Evolutionary conservation across 2,797 vertebrate species (phyloP), one percentile per base, ranked within the genome.

Genomic region (Melanotaenia boesemani): DNA sequence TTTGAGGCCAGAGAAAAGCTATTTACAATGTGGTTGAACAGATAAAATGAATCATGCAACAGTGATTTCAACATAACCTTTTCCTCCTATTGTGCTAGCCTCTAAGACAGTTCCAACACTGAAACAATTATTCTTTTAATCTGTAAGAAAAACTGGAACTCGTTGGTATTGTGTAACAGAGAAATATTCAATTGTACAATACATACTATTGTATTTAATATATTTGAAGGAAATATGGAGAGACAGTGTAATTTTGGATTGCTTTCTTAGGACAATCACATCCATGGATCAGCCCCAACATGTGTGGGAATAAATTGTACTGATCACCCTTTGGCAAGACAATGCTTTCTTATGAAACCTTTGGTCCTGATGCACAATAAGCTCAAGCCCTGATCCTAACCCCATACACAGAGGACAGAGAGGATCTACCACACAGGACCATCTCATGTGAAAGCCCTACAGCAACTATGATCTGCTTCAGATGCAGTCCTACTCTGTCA

Each of bases 1-100:
- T 63, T 67, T 82, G 41, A 74, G 32, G 65, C 72, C 61, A 39
- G 10, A 67, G 67, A 79, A 80, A 79, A 13, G 75, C 65, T 72
- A 66, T 77, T 85, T 85, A 74, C 46, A 22, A 76, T 80, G 65
- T 72, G 20, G 28, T 55, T 68, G 0, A 6, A 55, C 20, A 46
- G 44, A 50, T 44, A 16, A 64, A 24, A 63, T 9, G 37, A 72
- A 36, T 36, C 30, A 48, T 30, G 16, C 6, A 39, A 39, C 3
- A 22, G 18, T 7, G 34, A 60, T 41, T 34, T 60, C 46, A 70
- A 59, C 5, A 54, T 1, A 67, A 28, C 26, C 56, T 22, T 60
- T 32, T 56, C 44, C 7, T 56, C 15, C 9, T 39, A 36, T 44
- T 15, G 16, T 26, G 9, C 55, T 63, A 39, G 58, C 13, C 5